Evolutionary conservation across 30 jellyfish, hydroid and myxozoan genomes (phyloP).

Genomic region (Phacellophora camtschatica): DNA sequence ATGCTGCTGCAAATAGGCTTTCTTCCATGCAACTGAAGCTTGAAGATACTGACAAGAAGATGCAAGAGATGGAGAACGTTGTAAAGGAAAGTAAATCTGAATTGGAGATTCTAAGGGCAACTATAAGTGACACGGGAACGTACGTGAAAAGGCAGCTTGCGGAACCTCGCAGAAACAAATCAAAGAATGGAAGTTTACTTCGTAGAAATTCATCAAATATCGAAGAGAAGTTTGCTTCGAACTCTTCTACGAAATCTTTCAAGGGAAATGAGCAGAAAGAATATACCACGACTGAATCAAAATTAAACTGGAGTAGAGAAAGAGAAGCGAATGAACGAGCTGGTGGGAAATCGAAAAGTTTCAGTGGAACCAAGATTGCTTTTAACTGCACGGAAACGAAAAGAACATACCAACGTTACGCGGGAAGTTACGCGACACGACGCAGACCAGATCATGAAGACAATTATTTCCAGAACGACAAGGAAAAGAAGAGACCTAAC

Average conservation of each 20-base stretch:
- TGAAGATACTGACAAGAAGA: conserved; percentile 35
- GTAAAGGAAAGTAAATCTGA: conserved; percentile 48
- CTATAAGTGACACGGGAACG: conserved; percentile 41
- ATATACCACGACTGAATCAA: neutral
- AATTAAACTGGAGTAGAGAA: conserved; percentile 19
- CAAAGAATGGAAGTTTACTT: neutral
- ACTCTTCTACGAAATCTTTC: neutral
- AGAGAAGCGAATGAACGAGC: neutral
- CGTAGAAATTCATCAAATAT: neutral
- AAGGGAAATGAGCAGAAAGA: neutral
- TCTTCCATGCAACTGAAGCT: neutral
- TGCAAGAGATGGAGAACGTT: conserved; percentile 62
- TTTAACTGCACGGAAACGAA: conserved; percentile 12
- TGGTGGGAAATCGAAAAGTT: neutral
- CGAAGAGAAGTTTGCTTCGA: neutral
- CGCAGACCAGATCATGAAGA: neutral
- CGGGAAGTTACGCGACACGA: neutral
- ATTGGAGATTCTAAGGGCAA: conserved; percentile 27
- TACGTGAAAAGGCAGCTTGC: neutral
- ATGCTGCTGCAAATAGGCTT: neutral
- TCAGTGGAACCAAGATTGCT: conserved; percentile 2
- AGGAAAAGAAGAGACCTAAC: neutral
- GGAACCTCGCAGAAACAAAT: neutral
- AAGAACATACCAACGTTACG: conserved; percentile 22
- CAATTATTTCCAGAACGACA: neutral